Conservation (phyloP, 2,888 invertebrate genomes). For the Xanthia icteritia region DNA sequence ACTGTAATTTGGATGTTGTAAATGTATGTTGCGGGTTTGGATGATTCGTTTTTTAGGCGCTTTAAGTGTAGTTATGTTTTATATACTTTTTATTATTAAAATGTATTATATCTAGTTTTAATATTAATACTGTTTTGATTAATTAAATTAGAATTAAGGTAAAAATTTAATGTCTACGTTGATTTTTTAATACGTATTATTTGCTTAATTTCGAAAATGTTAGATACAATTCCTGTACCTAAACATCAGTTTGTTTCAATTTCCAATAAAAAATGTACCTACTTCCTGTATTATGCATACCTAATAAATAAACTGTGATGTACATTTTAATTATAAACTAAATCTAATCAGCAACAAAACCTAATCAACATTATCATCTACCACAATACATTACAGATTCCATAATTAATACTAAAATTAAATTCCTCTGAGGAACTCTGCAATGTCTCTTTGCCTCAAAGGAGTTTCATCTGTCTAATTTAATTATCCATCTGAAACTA, state of each 20-base stretch:
- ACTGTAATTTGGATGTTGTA: slow-evolving; percentile 29
- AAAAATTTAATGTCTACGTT: not conserved
- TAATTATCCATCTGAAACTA: slow-evolving; percentile 81
- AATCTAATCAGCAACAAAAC: slow-evolving; percentile 1
- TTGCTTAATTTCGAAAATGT: not conserved
- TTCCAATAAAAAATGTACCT: not conserved
- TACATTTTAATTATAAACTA: not conserved
- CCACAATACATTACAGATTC: slow-evolving; percentile 32
- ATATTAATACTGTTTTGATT: not conserved
- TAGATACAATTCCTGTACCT: not conserved
- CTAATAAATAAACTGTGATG: not conserved
- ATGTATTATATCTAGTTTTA: not conserved
- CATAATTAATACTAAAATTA: slow-evolving; percentile 48
- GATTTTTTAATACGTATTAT: not conserved
- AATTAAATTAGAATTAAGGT: not conserved
- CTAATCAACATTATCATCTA: not conserved
- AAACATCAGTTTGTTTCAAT: not conserved
- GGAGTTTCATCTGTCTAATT: slow-evolving; percentile 79
- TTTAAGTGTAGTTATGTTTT: not conserved
- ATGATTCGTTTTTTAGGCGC: not conserved
- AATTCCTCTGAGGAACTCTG: slow-evolving; percentile 52
- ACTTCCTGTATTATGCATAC: not conserved
- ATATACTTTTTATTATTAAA: not conserved
- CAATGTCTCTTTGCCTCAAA: slow-evolving; percentile 65
- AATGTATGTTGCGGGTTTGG: slow-evolving; percentile 16